These are phyloP conservation scores for Geophilus truncorum DNA, from an alignment of 2,888 invertebrate species.

Conservation along the genomic window DNA sequence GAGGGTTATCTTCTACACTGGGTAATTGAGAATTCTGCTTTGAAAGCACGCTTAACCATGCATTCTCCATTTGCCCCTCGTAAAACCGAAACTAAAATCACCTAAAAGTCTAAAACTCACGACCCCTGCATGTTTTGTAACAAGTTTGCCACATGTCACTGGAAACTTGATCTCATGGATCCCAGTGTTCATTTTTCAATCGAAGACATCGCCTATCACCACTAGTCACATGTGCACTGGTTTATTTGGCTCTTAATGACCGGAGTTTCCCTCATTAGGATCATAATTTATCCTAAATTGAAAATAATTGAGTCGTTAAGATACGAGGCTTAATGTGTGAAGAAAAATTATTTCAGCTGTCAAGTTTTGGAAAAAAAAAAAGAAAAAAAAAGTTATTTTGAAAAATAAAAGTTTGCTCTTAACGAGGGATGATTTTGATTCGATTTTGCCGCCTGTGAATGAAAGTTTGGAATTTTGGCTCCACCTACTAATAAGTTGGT, in stretches of 20 bases:
- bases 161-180: neutral
- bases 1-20: neutral
- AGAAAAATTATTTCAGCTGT: neutral
- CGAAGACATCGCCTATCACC: neutral
- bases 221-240: neutral
- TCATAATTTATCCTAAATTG: conserved; percentile 8
- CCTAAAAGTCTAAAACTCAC: no score
- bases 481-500: neutral
- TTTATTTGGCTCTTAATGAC: conserved; percentile 13
- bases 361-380: neutral
- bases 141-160: neutral
- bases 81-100: no score
- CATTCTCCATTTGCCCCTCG: no score
- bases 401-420: neutral
- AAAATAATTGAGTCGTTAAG: conserved; percentile 11
- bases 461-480: neutral
- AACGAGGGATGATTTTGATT: no score
- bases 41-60: neutral
- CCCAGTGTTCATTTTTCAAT: neutral
- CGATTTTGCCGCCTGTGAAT: neutral
- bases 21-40: neutral
- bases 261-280: neutral
- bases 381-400: neutral
- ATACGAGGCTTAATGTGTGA: neutral
- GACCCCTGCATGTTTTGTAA: neutral